Conservation (phyloP, 2,888 invertebrate genomes). For the Zaprionus lineosus region DNA sequence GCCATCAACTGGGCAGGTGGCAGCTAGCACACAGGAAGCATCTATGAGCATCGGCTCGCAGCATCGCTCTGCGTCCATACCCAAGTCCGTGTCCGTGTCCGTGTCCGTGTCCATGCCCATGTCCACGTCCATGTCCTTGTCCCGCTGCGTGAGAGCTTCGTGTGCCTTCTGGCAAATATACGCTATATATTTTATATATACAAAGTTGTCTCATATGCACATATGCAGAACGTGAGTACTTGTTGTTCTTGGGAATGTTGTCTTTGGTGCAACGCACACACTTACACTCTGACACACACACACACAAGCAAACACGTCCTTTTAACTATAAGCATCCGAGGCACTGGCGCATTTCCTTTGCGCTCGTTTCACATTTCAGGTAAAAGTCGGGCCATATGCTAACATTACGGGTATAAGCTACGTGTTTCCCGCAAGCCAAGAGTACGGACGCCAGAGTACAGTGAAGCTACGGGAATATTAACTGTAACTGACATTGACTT, state of each 20-base stretch:
- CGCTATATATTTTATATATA: too few species aligned
- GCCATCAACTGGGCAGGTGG: conserved; percentile 18
- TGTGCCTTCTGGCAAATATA: conserved; percentile 51
- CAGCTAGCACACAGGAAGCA: conserved; percentile 14
- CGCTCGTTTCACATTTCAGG: conserved; percentile 38
- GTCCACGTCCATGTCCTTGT: conserved; percentile 22
- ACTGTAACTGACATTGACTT: too few species aligned
- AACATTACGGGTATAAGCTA: conserved; percentile 32
- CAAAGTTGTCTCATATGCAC: conserved; percentile 17
- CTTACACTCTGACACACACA: conserved; percentile 26
- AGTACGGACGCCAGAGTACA: conserved; percentile 19
- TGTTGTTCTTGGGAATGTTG: conserved; percentile 19
- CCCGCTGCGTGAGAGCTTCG: conserved; percentile 33
- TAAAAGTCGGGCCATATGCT: conserved; percentile 55
- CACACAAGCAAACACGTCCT: conserved; percentile 4
- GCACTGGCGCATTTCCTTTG: conserved; percentile 29
- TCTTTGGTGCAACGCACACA: conserved; percentile 37
- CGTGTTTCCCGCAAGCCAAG: conserved; percentile 31
- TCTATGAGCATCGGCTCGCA: neutral
- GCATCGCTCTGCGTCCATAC: neutral
- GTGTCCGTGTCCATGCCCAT: conserved; percentile 9
- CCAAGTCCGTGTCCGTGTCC: conserved; percentile 12
- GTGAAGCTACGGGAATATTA: conserved; percentile 13
- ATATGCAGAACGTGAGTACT: conserved; percentile 33
- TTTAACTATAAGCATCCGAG: conserved; percentile 19